Base-by-base conservation (phyloP, 2,113 vertebrate species). In the Taxidea taxus region DNA sequence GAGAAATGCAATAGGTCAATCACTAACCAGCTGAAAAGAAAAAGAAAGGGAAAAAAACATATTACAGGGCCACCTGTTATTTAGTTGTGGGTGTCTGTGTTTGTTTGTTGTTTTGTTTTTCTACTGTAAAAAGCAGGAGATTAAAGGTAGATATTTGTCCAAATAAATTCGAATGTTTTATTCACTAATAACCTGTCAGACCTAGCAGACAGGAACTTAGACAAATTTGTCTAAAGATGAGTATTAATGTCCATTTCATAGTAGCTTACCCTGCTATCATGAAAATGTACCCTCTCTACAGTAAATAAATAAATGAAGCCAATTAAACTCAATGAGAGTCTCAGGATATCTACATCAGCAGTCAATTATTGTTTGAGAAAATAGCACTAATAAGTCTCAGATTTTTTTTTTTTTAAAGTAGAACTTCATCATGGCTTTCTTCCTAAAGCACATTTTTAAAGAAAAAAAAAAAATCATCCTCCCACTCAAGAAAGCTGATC, bases 231-330 rank as follows among this genome's bases (percentile, higher is more conserved):
- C 77, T 90, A n/a, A 78, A 80, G n/a, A 92, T 81, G 15, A 54
- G 44, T 87, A 44, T 20, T 90, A 75, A 95, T 60, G 16, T 54
- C 34, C 25, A 39, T 75, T 91, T 58, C 75, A 39, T n/a, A 16
- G 0, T 13, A 93, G 12, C 42, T 96, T 66, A 58, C 44, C 74
- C 6, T 95, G 37, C 5, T 34, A 16, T 34, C 18, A 56, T 93
- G 96, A 80, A 86, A 93, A 56, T 66, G 20, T 78, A 7, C 6
- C 34, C 7, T 74, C 25, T 82, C 93, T 93, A 64, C 47, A 83
- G 93, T 94, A 94, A 93, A 97, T 91, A 92, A 95, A 96, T 75
- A 89, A 96, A 54, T 72, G 64, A 97, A 72, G 74, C 34, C 13
- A 97, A 84, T 83, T 80, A 75, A 95, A 97, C 34, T 2, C 58